phyloP scores from a whole-genome alignment of 2,113 vertebrate species.

The Trichechus manatus region DNA sequence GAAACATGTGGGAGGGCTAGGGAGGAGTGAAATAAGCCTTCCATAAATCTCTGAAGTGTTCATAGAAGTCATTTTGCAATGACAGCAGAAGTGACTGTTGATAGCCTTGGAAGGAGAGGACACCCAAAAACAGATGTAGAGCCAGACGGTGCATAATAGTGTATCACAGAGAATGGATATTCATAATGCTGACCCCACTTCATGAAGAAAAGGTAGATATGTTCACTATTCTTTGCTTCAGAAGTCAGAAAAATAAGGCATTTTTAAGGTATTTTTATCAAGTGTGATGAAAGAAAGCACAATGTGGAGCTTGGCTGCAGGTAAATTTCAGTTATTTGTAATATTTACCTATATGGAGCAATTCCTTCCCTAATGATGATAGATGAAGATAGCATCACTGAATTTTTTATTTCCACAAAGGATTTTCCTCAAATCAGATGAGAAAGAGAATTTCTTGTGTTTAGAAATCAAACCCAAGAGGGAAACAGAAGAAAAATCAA shows the following conservation, averaged over 20 bases:
- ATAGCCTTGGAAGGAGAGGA: not conserved
- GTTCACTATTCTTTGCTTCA: not conserved
- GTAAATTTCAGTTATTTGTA: not conserved
- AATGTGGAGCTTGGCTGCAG: not conserved
- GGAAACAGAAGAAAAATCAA: slow-evolving; percentile 57
- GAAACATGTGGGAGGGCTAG: not conserved
- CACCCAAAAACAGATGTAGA: not conserved
- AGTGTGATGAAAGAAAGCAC: slow-evolving; percentile 4
- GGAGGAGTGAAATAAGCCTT: slow-evolving; percentile 23
- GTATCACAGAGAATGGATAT: not conserved
- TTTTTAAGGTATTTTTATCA: slow-evolving; percentile 14
- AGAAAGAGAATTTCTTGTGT: slow-evolving; percentile 47
- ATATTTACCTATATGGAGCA: not conserved
- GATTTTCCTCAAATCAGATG: slow-evolving; percentile 33
- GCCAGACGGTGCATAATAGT: not conserved
- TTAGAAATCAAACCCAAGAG: slow-evolving; percentile 61
- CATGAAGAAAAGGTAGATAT: not conserved
- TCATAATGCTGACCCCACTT: not conserved
- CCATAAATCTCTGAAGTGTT: not conserved
- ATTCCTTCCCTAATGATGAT: slow-evolving; percentile 4
- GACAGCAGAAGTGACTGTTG: not conserved
- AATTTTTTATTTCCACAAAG: slow-evolving; percentile 58
- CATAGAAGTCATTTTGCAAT: not conserved
- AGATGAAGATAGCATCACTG: not conserved
- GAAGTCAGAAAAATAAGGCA: not conserved